Evolutionary conservation across 2,888 invertebrate species (phyloP), one percentile per base, ranked within the genome.

Genomic region (Amphipoea lucens): DNA sequence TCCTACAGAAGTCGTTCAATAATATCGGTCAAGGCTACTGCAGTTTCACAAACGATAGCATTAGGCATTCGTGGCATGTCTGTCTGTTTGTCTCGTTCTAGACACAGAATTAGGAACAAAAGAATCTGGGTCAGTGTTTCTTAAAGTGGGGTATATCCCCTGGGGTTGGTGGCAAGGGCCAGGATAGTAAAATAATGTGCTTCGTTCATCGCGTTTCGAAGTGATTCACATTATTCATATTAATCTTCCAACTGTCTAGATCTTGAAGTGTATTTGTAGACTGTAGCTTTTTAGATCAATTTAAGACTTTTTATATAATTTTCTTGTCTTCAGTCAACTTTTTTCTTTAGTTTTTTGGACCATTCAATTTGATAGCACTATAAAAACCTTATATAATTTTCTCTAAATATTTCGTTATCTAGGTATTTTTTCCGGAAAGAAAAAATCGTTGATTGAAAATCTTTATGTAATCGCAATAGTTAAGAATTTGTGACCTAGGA

Each of bases 11-110:
- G 12, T 4, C n/a, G 86, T 87, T 89, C 85, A 82, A 91, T 92
- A 90, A 95, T 93, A 88, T 94, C 91, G 95, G 96, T 91, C 96
- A 96, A 96, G 96, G 96, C 90, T 92, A 74, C 83, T 86, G 91
- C 90, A 91, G 92, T 96, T 96, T 94, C 95, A 94, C 94, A 95
- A 96, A 95, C 92, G 76, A 78, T 85, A 83, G 83, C 90, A 95
- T 96, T 95, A 95, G 91, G 87, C 86, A 96, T 95, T 95, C 96
- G 88, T 83, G 85, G 88, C 91, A 90, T 92, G 92, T 93, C 90
- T 84, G 82, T 86, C 83, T 87, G 86, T 80, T 86, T 88, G 89
- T 90, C 88, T 90, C 81, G 87, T 88, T 87, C 90, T 89, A 90
- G 88, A 88, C 87, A 78, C 67, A 77, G 91, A 90, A 84, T 74